These are phyloP conservation scores for Microtus pennsylvanicus DNA, from an alignment of 2,113 vertebrate genomes.

Conservation along the genomic window DNA sequence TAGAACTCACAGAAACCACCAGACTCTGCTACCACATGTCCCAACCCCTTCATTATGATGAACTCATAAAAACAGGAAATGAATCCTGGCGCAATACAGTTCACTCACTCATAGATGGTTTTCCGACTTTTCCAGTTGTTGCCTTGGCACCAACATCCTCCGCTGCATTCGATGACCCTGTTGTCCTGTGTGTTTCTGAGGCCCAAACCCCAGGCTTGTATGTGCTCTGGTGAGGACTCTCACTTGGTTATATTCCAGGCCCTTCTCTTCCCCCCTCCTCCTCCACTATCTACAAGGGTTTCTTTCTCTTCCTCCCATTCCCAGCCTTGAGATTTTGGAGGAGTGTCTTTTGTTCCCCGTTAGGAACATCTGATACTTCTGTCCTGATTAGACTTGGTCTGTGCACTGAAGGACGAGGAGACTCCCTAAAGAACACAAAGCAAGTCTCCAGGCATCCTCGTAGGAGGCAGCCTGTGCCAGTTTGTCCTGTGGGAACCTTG, in stretches of 20 bases:
- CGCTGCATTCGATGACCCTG: not conserved
- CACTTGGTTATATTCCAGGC: not conserved
- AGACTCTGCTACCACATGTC: not conserved
- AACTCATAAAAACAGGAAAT: not conserved
- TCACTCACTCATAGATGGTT: not conserved
- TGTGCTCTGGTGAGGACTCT: not conserved
- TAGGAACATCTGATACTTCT: slow-evolving; percentile 34
- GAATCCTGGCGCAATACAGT: not conserved
- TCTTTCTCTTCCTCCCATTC: not conserved
- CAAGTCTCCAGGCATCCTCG: not conserved
- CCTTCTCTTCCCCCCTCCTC: not conserved
- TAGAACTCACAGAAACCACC: not conserved
- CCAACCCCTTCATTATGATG: not conserved
- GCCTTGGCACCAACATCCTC: not conserved
- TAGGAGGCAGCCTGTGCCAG: not conserved
- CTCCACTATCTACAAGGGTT: not conserved
- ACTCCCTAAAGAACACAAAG: not conserved
- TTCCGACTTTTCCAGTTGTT: not conserved
- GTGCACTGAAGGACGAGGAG: not conserved
- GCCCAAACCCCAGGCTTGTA: not conserved
- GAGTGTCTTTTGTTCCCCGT: not conserved
- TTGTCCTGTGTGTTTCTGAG: not conserved
- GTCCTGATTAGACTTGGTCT: not conserved
- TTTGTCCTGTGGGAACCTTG: not conserved
- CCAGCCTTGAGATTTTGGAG: slow-evolving; percentile 49